Conservation (phyloP, 2,888 invertebrate genomes). For the Ennomos quercinarius region DNA sequence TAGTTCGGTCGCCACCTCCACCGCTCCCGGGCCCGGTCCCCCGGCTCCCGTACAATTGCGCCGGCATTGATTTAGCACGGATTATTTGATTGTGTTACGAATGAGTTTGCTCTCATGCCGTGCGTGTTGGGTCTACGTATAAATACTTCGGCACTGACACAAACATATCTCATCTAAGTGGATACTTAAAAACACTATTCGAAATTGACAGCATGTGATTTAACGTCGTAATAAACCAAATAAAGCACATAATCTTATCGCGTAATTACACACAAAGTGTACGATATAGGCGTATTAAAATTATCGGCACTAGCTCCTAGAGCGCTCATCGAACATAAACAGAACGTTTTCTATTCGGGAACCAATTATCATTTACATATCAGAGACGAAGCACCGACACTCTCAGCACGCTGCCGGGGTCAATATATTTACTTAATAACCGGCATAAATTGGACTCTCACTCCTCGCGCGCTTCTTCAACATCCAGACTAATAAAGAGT, state of each 20-base stretch:
- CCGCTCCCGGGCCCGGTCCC: conserved; percentile 41
- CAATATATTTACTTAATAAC: conserved; percentile 77
- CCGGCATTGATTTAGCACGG: conserved; percentile 53
- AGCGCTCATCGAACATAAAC: conserved; percentile 73
- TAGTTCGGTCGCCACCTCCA: conserved; percentile 47
- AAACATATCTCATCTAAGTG: conserved; percentile 17
- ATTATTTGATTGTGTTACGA: conserved; percentile 65
- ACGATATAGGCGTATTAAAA: conserved; percentile 66
- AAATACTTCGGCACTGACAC: conserved; percentile 17
- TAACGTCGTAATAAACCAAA: conserved; percentile 48
- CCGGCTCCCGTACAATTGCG: conserved; percentile 48
- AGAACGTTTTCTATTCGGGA: conserved; percentile 81
- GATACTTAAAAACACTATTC: conserved; percentile 26
- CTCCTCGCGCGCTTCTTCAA: conserved; percentile 50
- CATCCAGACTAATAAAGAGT: conserved; percentile 41
- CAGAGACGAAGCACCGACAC: conserved; percentile 80
- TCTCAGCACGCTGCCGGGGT: conserved; percentile 79
- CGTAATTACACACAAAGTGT: conserved; percentile 64
- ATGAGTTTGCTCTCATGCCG: conserved; percentile 26
- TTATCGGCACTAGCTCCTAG: conserved; percentile 70
- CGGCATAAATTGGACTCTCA: conserved; percentile 60
- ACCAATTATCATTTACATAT: conserved; percentile 85
- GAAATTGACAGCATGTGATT: conserved; percentile 37
- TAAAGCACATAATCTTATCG: conserved; percentile 65
- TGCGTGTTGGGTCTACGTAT: conserved; percentile 9